A percentile compares a stretch with the other conserved stretches of the same genome.
Conservation (phyloP, 2,797 vertebrate species). For the Apodemus agrarius region DNA sequence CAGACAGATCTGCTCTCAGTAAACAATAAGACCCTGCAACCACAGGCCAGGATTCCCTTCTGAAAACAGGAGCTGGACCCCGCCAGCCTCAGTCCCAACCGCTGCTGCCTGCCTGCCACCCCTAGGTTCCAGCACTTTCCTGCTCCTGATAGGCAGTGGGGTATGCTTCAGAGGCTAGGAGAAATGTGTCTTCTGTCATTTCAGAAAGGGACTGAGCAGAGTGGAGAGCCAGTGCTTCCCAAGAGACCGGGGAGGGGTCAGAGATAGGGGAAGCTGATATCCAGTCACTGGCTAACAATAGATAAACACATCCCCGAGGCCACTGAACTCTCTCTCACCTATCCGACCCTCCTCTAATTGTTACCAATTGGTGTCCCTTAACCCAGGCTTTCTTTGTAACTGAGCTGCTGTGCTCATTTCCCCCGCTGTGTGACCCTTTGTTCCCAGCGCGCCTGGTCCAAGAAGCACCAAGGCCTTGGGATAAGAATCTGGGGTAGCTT, state of each 20-base stretch:
- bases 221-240: background rate
- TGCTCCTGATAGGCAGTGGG: background rate
- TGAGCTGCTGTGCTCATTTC: background rate
- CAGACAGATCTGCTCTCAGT: rapidly evolving
- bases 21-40: constrained; percentile 37
- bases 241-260: constrained; percentile 20
- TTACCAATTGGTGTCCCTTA: constrained; percentile 76
- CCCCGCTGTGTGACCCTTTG: background rate
- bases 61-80: background rate
- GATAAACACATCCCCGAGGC: constrained; percentile 69
- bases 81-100: background rate
- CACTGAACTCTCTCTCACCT: constrained; percentile 74
- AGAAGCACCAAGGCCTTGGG: constrained; percentile 57
- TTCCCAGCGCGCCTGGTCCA: constrained; percentile 42
- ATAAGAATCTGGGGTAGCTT: constrained; percentile 7
- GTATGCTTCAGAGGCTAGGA: background rate
- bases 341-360: constrained; percentile 71
- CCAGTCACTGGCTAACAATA: constrained; percentile 52
- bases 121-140: rapidly evolving
- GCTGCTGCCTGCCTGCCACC: background rate
- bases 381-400: constrained; percentile 70
- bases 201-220: background rate
- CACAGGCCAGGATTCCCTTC: rapidly evolving
- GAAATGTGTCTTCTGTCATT: background rate
- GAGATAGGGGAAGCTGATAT: constrained; percentile 61